phyloP scores from a whole-genome alignment of 2,113 vertebrate species.

The Prinia subflava region DNA sequence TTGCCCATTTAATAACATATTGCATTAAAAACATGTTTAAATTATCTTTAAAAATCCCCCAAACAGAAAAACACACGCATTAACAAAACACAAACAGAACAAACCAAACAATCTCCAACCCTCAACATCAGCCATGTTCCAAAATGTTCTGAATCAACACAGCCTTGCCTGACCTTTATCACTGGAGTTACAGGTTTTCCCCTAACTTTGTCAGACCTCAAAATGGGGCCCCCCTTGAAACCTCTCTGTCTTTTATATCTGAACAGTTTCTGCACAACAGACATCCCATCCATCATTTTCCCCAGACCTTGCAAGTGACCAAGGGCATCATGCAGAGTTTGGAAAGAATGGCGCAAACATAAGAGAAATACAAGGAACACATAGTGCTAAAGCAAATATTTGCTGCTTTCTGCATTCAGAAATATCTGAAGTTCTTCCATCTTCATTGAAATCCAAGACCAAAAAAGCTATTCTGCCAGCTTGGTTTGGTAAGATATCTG shows the following conservation, averaged over 20 bases:
- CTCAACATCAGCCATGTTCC: neutral
- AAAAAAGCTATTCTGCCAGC: neutral
- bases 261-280: neutral
- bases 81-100: neutral
- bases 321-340: neutral
- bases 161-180: neutral
- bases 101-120: neutral
- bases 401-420: neutral
- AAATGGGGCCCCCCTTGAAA: fast-evolving
- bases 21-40: neutral
- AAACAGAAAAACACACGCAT: neutral
- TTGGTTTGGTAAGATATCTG: neutral
- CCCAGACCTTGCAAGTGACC: neutral
- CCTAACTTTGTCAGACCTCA: neutral
- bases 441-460: neutral
- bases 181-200: fast-evolving
- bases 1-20: neutral
- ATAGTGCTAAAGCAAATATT: neutral
- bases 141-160: neutral
- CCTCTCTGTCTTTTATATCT: neutral
- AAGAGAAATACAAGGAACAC: neutral
- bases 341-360: neutral
- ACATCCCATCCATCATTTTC: neutral
- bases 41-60: neutral
- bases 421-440: neutral